Evolutionary conservation across 2,888 invertebrate genomes (phyloP), one percentile per base, ranked within the genome.

Genomic region (Drosophila austrosaltans): DNA sequence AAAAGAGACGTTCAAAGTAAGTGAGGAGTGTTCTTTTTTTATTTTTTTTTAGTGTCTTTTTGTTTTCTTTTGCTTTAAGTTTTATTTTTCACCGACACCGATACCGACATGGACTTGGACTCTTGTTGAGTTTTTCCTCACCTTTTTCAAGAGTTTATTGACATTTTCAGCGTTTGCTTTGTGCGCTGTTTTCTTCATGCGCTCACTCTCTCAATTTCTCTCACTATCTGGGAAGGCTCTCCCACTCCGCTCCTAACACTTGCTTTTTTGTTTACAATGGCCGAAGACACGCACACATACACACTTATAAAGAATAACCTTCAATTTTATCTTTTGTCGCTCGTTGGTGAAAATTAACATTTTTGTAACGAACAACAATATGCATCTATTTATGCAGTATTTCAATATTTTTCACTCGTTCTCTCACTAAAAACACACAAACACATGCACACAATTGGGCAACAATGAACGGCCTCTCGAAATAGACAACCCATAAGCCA

Each of bases 71-170:
- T 72, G 76, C 65, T 63, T 59, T 61, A 60, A 54, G 42, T 62
- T 67, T 70, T 63, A 72, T 73, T 74, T 74, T 68, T 74, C 69
- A 69, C 73, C 58, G 53, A 53, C 59, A 36, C 66, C 58, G 53
- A 53, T 59, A 36, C 68, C 65, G 66, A 28, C 70, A 48, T 48
- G 48, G 48, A 48, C 48, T 48, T 62, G 73, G 74, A 78, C 87
- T 81, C 84, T 82, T 83, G 81, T 87, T 87, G 82, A 87, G 88
- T 87, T 82, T 85, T 81, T 89, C 89, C 82, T 89, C 89, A 86
- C 86, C 86, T 86, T 86, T 58, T 72, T 82, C 77, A 82, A 89
- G 89, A 88, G 89, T 89, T 88, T 89, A 88, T 88, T 88, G 90
- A 88, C 87, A 88, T 89, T 88, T 87, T 84, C 79, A 81, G 77